Evolutionary conservation across 2,113 vertebrate species (phyloP).

Genomic region (Trichomycterus rosablanca): DNA sequence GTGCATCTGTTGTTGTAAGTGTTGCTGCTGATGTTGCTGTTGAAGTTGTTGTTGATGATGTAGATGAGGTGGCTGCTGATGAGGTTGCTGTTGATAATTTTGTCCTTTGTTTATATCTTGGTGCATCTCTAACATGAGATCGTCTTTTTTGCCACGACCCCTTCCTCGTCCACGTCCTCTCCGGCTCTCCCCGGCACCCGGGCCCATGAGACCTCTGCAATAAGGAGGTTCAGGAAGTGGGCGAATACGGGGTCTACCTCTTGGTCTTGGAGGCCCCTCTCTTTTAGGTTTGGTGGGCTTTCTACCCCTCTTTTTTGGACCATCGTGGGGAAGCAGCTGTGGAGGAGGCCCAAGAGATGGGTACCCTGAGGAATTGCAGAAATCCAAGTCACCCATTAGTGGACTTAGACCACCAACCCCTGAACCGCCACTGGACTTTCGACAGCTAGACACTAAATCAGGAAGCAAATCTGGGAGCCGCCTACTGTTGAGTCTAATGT

Average conservation of each 20-base stretch:
- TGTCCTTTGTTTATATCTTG: constrained; percentile 60
- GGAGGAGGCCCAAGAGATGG: constrained; percentile 59
- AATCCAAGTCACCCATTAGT: constrained; percentile 79
- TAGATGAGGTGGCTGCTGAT: constrained; percentile 41
- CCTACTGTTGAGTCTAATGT: constrained; percentile 84
- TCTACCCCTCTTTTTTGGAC: constrained; percentile 79
- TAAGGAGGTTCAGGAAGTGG: constrained; percentile 74
- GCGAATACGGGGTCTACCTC: constrained; percentile 81
- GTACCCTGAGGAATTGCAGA: constrained; percentile 71
- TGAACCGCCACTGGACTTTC: constrained; percentile 55
- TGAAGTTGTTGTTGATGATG: constrained; percentile 50
- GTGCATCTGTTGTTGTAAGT: constrained; percentile 54
- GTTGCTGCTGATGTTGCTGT: constrained; percentile 51
- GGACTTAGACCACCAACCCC: constrained; percentile 69
- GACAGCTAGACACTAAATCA: constrained; percentile 86
- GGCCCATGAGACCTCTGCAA: constrained; percentile 61
- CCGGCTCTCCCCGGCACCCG: constrained; percentile 56
- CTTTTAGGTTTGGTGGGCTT: constrained; percentile 87
- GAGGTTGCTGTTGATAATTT: constrained; percentile 49
- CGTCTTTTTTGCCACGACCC: constrained; percentile 61
- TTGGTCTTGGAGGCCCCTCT: constrained; percentile 79
- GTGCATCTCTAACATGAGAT: constrained; percentile 58
- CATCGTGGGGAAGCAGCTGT: constrained; percentile 59
- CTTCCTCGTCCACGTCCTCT: constrained; percentile 63
- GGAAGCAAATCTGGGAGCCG: constrained; percentile 78